Conservation (phyloP, 2,797 vertebrate genomes). For the Echeneis naucrates region DNA sequence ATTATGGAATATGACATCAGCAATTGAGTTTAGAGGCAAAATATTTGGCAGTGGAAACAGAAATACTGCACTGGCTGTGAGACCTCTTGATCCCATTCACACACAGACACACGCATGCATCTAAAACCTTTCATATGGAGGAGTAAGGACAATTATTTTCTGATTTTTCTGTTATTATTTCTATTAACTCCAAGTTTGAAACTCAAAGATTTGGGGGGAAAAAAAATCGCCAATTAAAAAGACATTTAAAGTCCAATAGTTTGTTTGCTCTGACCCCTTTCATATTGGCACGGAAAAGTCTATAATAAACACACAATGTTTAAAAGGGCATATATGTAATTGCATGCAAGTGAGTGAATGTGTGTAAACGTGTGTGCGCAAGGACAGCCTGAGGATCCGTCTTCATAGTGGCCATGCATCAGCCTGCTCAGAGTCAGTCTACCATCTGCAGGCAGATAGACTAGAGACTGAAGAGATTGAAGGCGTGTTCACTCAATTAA, state of each 20-base stretch:
- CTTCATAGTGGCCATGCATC: slow-evolving; percentile 65
- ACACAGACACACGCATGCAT: slow-evolving; percentile 2
- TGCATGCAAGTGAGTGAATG: slow-evolving; percentile 12
- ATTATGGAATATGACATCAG: slow-evolving; percentile 82
- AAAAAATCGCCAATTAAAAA: slow-evolving; percentile 5
- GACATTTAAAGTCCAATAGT: slow-evolving; percentile 10
- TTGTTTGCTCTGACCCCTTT: slow-evolving; percentile 1
- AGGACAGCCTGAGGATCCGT: slow-evolving; percentile 61
- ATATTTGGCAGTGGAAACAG: slow-evolving; percentile 71
- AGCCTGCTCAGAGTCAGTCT: slow-evolving; percentile 75
- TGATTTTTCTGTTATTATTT: slow-evolving; percentile 4
- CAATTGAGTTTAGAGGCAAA: slow-evolving; percentile 80
- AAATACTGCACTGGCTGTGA: slow-evolving; percentile 49
- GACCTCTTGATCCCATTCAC: slow-evolving; percentile 37
- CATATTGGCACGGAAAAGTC: neutral
- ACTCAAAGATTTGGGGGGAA: neutral
- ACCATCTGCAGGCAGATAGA: slow-evolving; percentile 79
- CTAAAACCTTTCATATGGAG: neutral
- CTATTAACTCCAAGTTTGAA: no score
- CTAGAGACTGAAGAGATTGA: slow-evolving; percentile 81
- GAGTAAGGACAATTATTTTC: slow-evolving; percentile 3
- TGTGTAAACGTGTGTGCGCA: slow-evolving; percentile 8
- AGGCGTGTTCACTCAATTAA: slow-evolving; percentile 82
- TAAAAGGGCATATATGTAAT: slow-evolving; percentile 28
- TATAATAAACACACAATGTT: slow-evolving; percentile 19